Evolutionary conservation across 1,140 invertebrate genomes (phyloP).

Genomic region (Drosophila arawakana): DNA sequence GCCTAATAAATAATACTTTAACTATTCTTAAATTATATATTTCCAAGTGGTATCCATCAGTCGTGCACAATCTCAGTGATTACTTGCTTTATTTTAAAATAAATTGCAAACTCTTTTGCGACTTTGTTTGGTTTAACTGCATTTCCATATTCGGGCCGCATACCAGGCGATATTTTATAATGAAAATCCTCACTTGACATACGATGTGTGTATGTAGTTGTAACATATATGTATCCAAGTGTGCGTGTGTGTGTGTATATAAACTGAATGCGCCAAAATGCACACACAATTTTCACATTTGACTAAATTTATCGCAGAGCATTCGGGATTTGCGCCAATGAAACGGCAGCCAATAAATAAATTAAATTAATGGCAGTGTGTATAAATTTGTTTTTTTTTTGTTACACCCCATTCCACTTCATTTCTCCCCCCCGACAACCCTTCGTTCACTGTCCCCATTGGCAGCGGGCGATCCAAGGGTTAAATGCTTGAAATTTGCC

Average conservation of each 20-base stretch:
- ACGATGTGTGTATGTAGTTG: slow-evolving; percentile 40
- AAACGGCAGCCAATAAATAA: slow-evolving; percentile 81
- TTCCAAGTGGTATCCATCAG: neutral
- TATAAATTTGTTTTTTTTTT: slow-evolving; percentile 57
- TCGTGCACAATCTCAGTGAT: neutral
- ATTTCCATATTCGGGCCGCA: slow-evolving; percentile 47
- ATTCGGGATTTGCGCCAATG: slow-evolving; percentile 77
- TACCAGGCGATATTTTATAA: slow-evolving; percentile 79
- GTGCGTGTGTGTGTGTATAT: slow-evolving; percentile 26
- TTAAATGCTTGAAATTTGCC: slow-evolving; percentile 45
- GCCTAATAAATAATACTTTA: no score
- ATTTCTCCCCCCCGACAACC: neutral
- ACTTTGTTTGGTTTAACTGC: slow-evolving; percentile 49
- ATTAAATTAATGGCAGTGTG: slow-evolving; percentile 75
- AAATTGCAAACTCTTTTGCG: slow-evolving; percentile 80
- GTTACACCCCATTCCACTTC: neutral
- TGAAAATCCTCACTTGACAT: slow-evolving; percentile 73
- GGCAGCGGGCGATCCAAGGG: slow-evolving; percentile 21
- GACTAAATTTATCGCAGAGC: slow-evolving; percentile 76
- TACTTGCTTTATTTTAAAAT: slow-evolving; percentile 71
- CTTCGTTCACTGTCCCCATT: neutral
- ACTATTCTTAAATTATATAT: no score
- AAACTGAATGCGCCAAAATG: slow-evolving; percentile 65
- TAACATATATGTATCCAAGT: neutral
- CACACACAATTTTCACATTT: slow-evolving; percentile 84